Percentiles rank a stretch among this genome's conserved stretches.
Conservation (phyloP, 2,888 invertebrate species). For the Pseudoips prasinana region DNA sequence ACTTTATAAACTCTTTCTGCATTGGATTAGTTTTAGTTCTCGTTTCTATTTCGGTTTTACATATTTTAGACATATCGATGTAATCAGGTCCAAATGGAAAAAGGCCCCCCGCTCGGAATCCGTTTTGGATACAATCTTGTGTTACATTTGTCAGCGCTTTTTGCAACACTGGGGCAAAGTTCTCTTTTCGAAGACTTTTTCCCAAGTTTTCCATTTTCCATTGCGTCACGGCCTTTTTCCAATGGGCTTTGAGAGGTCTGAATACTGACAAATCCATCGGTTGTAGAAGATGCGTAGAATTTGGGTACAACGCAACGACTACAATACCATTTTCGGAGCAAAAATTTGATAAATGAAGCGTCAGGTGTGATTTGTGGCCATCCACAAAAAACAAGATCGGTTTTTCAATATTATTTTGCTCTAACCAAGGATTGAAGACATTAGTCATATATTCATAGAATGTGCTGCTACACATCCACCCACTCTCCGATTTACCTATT, state of each 20-base stretch:
- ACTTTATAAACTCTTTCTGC: too few species aligned
- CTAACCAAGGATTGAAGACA: not conserved
- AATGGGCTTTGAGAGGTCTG: conserved; percentile 5
- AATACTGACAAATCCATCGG: conserved; percentile 12
- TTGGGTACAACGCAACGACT: conserved; percentile 3
- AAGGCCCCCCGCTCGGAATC: too few species aligned
- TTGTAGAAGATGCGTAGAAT: conserved; percentile 7
- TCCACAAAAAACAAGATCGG: not conserved
- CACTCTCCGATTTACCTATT: conserved; percentile 31
- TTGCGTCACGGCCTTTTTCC: conserved; percentile 1
- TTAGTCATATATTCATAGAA: not conserved
- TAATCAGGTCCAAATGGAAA: too few species aligned
- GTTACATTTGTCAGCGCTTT: not conserved
- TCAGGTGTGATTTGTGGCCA: too few species aligned
- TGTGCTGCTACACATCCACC: not conserved
- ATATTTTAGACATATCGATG: too few species aligned
- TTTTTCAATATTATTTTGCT: not conserved
- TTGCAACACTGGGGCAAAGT: too few species aligned
- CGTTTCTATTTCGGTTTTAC: too few species aligned
- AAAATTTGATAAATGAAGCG: too few species aligned
- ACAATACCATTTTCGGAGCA: not conserved
- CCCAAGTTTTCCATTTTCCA: too few species aligned
- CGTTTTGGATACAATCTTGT: conserved; percentile 3
- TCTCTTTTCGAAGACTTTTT: too few species aligned
- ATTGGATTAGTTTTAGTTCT: too few species aligned